Evolutionary conservation across 2,888 invertebrate species (phyloP).

Genomic region (Pheosia tremula): DNA sequence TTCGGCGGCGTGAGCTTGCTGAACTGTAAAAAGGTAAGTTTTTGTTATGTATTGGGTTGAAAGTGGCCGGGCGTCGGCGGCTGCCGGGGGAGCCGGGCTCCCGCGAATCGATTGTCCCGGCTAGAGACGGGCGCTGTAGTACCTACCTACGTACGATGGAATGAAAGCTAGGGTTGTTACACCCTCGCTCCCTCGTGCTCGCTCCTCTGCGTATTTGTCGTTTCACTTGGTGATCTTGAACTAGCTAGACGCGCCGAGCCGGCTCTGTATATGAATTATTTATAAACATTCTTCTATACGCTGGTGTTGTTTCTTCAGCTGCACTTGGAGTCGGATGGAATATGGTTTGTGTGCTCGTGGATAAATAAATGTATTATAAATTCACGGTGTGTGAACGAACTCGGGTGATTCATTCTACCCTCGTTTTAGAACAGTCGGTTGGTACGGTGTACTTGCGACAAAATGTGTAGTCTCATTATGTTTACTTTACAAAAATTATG

Average conservation of each 20-base stretch:
- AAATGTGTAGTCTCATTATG: background rate
- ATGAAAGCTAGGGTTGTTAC: constrained; percentile 43
- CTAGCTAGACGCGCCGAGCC: constrained; percentile 44
- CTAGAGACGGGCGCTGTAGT: constrained; percentile 46
- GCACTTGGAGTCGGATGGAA: constrained; percentile 25
- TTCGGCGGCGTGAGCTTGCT: constrained; percentile 70
- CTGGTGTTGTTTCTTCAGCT: constrained; percentile 42
- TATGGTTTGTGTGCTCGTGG: constrained; percentile 15
- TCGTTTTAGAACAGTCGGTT: constrained; percentile 10
- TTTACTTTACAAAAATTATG: background rate
- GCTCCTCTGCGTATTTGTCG: constrained; percentile 50
- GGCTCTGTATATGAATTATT: constrained; percentile 60
- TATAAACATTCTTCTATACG: constrained; percentile 50
- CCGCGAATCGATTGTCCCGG: constrained; percentile 77
- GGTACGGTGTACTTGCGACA: background rate
- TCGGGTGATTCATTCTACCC: constrained; percentile 26
- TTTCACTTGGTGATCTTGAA: constrained; percentile 67
- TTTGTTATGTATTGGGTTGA: constrained; percentile 65
- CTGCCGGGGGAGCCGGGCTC: constrained; percentile 64
- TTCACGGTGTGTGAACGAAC: constrained; percentile 5
- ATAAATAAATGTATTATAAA: background rate
- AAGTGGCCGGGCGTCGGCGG: constrained; percentile 49
- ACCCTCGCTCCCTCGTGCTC: constrained; percentile 66
- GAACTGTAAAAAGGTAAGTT: constrained; percentile 80
- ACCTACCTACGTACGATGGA: constrained; percentile 31